Evolutionary conservation across 2,888 invertebrate genomes (phyloP).

Genomic region (Habroteleia sp.): DNA sequence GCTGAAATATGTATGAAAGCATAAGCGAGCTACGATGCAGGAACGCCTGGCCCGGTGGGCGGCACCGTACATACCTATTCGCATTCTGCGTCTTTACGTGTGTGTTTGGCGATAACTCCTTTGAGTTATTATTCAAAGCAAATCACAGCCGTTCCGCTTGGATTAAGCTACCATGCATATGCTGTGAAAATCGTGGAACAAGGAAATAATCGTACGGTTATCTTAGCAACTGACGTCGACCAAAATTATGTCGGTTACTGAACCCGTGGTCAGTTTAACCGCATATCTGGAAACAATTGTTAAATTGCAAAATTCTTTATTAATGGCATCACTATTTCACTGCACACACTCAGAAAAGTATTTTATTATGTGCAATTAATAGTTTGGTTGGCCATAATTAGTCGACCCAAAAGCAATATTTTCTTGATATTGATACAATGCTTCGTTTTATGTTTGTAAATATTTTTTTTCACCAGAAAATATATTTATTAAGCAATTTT

Average conservation of each 20-base stretch:
- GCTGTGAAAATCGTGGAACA: slow-evolving; percentile 62
- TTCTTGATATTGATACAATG: no score
- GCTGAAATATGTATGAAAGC: slow-evolving; percentile 78
- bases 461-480: no score
- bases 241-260: slow-evolving; percentile 17
- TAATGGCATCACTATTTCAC: no score
- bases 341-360: no score
- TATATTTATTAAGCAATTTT: no score
- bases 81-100: slow-evolving; percentile 53
- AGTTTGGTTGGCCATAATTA: no score
- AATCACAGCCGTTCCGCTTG: slow-evolving; percentile 71
- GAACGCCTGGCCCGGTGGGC: slow-evolving; percentile 60
- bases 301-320: no score
- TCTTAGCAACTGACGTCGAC: slow-evolving; percentile 35
- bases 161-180: slow-evolving; percentile 73
- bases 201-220: slow-evolving; percentile 41
- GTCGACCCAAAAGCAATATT: no score
- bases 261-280: slow-evolving; percentile 5
- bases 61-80: slow-evolving; percentile 55
- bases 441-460: no score
- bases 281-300: no score
- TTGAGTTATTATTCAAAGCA: slow-evolving; percentile 80
- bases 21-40: slow-evolving; percentile 69
- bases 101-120: slow-evolving; percentile 67
- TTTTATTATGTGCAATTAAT: no score